Percentiles rank a stretch among this genome's conserved stretches.
Conservation (phyloP, 1,140 invertebrate species). For the Orchestia grillus region DNA sequence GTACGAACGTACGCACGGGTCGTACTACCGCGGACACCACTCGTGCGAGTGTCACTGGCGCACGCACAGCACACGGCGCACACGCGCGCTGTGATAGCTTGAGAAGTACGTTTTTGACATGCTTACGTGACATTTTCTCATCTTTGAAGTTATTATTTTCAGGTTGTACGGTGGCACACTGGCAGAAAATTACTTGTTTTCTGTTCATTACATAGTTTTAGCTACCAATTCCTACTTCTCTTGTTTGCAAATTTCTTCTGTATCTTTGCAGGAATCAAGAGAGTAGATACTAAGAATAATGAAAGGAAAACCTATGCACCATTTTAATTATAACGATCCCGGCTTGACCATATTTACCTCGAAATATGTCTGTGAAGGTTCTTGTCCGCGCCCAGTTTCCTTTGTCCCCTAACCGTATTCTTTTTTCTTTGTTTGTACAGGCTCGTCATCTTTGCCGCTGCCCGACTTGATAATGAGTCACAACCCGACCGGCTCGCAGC, state of each 20-base stretch:
- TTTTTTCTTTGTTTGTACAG: slow-evolving; percentile 37
- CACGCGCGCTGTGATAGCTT: neutral
- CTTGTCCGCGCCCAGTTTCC: neutral
- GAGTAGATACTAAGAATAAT: neutral
- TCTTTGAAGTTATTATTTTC: neutral
- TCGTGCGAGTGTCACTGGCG: neutral
- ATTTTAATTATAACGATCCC: too few relatives aligned
- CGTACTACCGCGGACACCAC: neutral
- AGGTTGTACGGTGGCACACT: neutral
- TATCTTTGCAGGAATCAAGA: neutral
- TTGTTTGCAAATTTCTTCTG: neutral
- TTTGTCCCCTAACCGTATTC: neutral
- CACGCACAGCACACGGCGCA: neutral
- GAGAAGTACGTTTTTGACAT: neutral
- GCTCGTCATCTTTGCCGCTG: neutral
- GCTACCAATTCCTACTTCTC: too few relatives aligned
- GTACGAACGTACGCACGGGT: slow-evolving; percentile 10
- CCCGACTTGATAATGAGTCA: slow-evolving; percentile 34
- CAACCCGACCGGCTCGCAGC: neutral
- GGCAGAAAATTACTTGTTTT: neutral
- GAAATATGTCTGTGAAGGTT: neutral
- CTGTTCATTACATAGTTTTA: too few relatives aligned
- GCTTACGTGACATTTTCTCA: neutral
- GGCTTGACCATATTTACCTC: neutral
- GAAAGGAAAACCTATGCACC: too few relatives aligned